Conservation (phyloP, 92 coral and sea anemone genomes). For the Porites lobata region DNA sequence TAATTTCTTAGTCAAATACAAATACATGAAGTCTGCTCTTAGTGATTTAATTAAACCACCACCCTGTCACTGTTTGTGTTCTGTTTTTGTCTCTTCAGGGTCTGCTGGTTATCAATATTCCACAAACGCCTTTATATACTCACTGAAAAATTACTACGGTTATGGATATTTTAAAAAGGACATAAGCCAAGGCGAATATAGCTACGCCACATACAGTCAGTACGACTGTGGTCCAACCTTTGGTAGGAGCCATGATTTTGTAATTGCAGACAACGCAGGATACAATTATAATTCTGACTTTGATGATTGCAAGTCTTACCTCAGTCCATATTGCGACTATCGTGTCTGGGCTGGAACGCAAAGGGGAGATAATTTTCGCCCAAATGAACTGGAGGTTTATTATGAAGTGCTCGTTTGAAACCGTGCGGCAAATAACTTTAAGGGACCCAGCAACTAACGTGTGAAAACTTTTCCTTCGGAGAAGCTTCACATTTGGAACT, state of each 20-base stretch:
- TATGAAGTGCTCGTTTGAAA: background rate
- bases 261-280: slow-evolving; percentile 1
- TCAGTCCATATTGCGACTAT: background rate
- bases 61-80: background rate
- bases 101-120: background rate
- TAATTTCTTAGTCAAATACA: too few relatives aligned
- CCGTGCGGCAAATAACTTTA: too few relatives aligned
- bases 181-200: background rate
- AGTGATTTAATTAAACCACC: too few relatives aligned
- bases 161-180: slow-evolving; percentile 17
- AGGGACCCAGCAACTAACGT: too few relatives aligned
- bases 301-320: background rate
- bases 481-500: too few relatives aligned
- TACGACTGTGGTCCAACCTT: background rate
- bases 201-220: background rate
- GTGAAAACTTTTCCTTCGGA: too few relatives aligned
- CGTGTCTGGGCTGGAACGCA: background rate
- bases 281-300: background rate
- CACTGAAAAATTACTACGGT: background rate
- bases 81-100: background rate
- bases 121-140: slow-evolving; percentile 1
- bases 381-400: background rate
- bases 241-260: background rate
- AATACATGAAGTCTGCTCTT: too few relatives aligned
- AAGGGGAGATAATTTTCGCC: background rate